These are phyloP conservation scores for Nematostella vectensis DNA, from an alignment of 92 coral and sea anemone genomes.

Conservation along the genomic window DNA sequence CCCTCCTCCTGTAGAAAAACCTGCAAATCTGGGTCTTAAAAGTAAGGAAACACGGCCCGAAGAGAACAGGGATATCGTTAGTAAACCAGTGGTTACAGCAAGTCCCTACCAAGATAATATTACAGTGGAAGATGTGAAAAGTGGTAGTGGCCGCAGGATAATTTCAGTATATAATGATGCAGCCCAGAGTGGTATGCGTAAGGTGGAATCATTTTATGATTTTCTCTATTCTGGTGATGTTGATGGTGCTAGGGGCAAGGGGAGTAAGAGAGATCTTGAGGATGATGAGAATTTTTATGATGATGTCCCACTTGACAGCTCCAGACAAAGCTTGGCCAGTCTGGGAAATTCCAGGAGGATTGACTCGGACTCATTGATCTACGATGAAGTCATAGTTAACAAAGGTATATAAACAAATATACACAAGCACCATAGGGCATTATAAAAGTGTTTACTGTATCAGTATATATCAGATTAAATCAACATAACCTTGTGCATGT, in stretches of 20 bases:
- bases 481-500: too few species aligned
- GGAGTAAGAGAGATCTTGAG: constrained; percentile 8
- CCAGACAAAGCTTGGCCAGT: constrained; percentile 26
- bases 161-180: constrained; percentile 49
- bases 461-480: too few species aligned
- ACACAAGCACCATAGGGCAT: background rate
- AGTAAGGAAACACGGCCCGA: constrained; percentile 6
- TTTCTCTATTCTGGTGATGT: constrained; percentile 38
- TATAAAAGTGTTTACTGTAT: background rate
- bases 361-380: constrained; percentile 18
- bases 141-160: constrained; percentile 32
- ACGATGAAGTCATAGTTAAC: constrained; percentile 66
- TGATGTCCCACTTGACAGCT: constrained; percentile 46
- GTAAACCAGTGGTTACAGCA: constrained; percentile 68
- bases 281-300: constrained; percentile 45
- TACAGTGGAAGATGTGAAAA: constrained; percentile 27
- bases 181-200: constrained; percentile 12
- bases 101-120: constrained; percentile 62
- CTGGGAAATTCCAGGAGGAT: constrained; percentile 8
- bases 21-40: background rate
- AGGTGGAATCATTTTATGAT: constrained; percentile 70
- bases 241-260: background rate
- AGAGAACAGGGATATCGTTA: constrained; percentile 49
- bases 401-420: too few species aligned
- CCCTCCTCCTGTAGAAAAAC: constrained; percentile 3